These are phyloP conservation scores for Drosophila macrospina DNA, from an alignment of 2,888 invertebrate species.

Conservation along the genomic window DNA sequence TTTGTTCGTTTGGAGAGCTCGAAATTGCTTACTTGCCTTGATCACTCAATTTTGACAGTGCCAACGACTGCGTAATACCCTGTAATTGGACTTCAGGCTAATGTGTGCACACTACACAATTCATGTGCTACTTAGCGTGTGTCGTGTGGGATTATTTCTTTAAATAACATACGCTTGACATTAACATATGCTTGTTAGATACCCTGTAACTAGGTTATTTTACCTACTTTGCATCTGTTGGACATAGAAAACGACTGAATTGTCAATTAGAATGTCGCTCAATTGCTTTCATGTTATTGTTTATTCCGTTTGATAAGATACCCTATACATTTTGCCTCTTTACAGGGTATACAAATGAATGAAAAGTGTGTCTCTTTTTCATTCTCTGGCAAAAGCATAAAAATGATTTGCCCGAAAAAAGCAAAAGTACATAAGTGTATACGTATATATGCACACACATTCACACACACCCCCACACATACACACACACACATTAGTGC, in stretches of 20 bases:
- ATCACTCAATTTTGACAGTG: not conserved
- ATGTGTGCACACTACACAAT: too few species aligned
- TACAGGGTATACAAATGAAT: conserved; percentile 44
- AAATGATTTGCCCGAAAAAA: conserved; percentile 70
- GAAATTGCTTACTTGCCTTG: not conserved
- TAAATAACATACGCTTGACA: too few species aligned
- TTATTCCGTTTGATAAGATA: too few species aligned
- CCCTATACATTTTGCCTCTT: not conserved
- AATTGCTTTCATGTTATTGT: not conserved
- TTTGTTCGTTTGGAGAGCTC: not conserved
- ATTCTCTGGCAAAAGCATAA: conserved; percentile 59
- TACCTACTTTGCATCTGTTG: too few species aligned
- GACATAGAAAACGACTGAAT: too few species aligned
- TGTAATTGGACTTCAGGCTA: too few species aligned
- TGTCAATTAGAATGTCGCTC: too few species aligned
- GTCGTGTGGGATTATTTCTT: too few species aligned
- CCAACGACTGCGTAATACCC: not conserved
- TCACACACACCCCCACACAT: not conserved
- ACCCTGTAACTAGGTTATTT: too few species aligned
- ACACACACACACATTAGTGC: conserved; percentile 54
- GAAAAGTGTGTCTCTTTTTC: conserved; percentile 63
- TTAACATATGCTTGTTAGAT: too few species aligned
- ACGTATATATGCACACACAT: conserved; percentile 11
- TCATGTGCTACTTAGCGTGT: too few species aligned
- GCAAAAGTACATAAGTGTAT: conserved; percentile 32